phyloP scores from a whole-genome alignment of 2,797 vertebrate genomes.

The Gobionotothen gibberifrons region DNA sequence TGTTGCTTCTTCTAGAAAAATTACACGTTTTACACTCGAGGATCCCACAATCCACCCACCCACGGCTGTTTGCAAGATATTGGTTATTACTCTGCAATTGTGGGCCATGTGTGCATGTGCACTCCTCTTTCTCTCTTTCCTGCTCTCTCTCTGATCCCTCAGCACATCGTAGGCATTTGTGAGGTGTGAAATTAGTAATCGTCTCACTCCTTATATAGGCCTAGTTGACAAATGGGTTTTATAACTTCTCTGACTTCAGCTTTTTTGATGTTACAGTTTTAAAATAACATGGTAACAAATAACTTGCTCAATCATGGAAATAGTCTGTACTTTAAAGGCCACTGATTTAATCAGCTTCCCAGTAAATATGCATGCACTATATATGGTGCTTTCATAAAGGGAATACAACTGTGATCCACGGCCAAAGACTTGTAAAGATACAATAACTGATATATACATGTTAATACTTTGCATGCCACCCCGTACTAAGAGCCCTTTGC shows the following conservation, averaged over 20 bases:
- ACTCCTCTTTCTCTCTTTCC: constrained; percentile 14
- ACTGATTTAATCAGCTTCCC: background rate
- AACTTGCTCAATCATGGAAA: constrained; percentile 31
- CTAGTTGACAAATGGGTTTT: constrained; percentile 64
- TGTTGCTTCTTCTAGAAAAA: constrained; percentile 15
- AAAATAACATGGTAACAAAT: constrained; percentile 48
- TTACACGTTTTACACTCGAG: constrained; percentile 55
- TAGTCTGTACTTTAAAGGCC: background rate
- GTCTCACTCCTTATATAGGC: constrained; percentile 66
- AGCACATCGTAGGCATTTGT: constrained; percentile 69
- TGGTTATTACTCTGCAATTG: constrained; percentile 67
- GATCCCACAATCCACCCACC: constrained; percentile 68
- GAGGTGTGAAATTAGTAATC: constrained; percentile 81
- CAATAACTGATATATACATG: background rate
- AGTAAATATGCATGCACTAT: background rate
- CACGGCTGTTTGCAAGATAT: constrained; percentile 65
- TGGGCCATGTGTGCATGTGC: constrained; percentile 61
- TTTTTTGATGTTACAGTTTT: constrained; percentile 28
- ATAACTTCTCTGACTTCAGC: constrained; percentile 43
- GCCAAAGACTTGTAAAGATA: background rate
- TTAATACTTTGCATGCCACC: background rate
- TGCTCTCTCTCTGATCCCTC: constrained; percentile 46
- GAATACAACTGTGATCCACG: background rate
- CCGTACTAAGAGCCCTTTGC: background rate
- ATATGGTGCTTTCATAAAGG: background rate